Conservation (phyloP, 2,797 vertebrate genomes). For the Lycodopsis pacificus region DNA sequence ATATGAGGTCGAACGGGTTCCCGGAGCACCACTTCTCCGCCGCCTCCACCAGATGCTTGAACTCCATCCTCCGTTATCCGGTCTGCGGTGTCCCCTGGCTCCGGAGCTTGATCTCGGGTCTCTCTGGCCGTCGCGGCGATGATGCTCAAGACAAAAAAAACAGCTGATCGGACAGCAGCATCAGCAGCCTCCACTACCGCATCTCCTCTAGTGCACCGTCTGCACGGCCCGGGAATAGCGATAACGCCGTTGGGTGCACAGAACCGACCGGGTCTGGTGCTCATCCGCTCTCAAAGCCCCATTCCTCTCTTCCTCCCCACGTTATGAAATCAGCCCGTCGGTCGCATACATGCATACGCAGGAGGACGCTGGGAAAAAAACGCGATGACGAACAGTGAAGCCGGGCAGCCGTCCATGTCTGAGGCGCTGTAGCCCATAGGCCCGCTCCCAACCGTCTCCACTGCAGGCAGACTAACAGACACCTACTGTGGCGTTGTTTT, state of each 20-base stretch:
- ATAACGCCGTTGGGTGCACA: slow-evolving; percentile 63
- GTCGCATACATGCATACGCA: slow-evolving; percentile 77
- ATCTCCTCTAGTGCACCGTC: slow-evolving; percentile 69
- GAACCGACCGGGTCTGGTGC: slow-evolving; percentile 58
- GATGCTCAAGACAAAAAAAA: slow-evolving; percentile 81
- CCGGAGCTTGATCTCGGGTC: slow-evolving; percentile 62
- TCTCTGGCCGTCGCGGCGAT: slow-evolving; percentile 72
- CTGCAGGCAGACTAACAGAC: neutral
- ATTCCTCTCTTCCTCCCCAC: slow-evolving; percentile 71
- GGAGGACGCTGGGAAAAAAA: slow-evolving; percentile 70
- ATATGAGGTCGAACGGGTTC: slow-evolving; percentile 97
- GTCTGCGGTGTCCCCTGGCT: slow-evolving; percentile 71
- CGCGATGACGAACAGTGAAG: slow-evolving; percentile 81
- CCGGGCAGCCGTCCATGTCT: slow-evolving; percentile 66
- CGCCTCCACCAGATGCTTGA: slow-evolving; percentile 96
- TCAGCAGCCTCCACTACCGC: slow-evolving; percentile 71
- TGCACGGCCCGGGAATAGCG: slow-evolving; percentile 68
- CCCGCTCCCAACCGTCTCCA: slow-evolving; percentile 18
- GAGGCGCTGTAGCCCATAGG: slow-evolving; percentile 36
- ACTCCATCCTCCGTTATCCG: slow-evolving; percentile 88
- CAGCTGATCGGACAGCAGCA: slow-evolving; percentile 78
- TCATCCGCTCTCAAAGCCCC: slow-evolving; percentile 69
- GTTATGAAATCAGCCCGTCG: slow-evolving; percentile 80
- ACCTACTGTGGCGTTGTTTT: neutral
- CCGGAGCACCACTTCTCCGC: slow-evolving; percentile 97